phyloP scores from a whole-genome alignment of 2,113 vertebrate species.

The Nibea albiflora region DNA sequence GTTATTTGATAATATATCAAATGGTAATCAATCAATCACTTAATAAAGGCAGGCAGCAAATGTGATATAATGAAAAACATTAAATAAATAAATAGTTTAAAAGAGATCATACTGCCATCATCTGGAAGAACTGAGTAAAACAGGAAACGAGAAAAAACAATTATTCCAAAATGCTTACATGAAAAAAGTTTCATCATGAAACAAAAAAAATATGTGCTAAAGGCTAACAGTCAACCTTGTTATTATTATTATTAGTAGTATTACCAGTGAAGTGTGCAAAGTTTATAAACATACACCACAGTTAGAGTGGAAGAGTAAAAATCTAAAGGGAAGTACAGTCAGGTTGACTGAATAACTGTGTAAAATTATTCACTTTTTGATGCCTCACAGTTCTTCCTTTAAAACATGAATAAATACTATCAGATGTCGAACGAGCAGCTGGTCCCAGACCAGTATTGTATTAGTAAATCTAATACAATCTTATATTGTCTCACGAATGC shows the following conservation, averaged over 20 bases:
- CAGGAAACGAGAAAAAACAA: neutral
- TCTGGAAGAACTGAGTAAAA: slow-evolving; percentile 53
- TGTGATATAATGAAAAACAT: neutral
- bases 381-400: neutral
- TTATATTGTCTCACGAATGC: neutral
- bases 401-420: neutral
- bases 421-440: neutral
- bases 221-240: slow-evolving; percentile 20
- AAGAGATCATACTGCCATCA: slow-evolving; percentile 55
- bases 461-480: neutral
- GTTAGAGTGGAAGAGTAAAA: slow-evolving; percentile 20
- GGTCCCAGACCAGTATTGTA: neutral
- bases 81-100: slow-evolving; percentile 31
- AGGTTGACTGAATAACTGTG: neutral
- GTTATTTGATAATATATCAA: slow-evolving; percentile 34
- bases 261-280: slow-evolving; percentile 9
- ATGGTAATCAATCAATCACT: slow-evolving; percentile 2
- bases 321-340: slow-evolving; percentile 19
- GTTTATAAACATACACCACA: slow-evolving; percentile 21
- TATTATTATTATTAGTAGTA: neutral
- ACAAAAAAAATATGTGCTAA: slow-evolving; percentile 42
- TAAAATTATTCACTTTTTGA: slow-evolving; percentile 5
- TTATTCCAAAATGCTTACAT: neutral
- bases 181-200: slow-evolving; percentile 41
- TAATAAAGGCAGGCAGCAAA: neutral